These are phyloP conservation scores for Centropristis striata DNA, from an alignment of 2,113 vertebrate species.

Conservation along the genomic window DNA sequence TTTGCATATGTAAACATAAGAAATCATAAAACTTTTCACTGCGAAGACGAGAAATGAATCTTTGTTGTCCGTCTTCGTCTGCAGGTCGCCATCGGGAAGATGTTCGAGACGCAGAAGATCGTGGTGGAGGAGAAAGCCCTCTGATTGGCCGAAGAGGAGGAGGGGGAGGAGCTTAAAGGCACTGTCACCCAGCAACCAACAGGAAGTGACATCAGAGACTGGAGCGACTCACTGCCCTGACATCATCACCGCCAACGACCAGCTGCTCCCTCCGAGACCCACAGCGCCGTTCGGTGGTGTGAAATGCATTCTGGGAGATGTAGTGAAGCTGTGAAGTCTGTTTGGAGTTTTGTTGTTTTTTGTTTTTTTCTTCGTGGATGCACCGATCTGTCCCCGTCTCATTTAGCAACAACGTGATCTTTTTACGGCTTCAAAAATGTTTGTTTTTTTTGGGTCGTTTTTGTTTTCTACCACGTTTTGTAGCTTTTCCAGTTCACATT, in stretches of 20 bases:
- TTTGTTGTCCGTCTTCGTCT: neutral
- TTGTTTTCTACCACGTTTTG: no score
- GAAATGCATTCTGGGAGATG: conserved; percentile 49
- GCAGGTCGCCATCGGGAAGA: conserved; percentile 74
- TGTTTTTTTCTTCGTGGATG: neutral
- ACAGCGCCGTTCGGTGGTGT: conserved; percentile 2
- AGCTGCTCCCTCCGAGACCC: neutral
- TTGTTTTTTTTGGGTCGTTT: no score
- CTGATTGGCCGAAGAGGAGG: neutral
- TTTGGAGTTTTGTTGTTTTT: neutral
- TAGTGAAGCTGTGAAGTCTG: conserved; percentile 6
- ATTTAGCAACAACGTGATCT: no score
- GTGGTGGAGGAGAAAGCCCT: conserved; percentile 61
- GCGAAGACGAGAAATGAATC: no score
- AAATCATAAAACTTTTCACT: no score
- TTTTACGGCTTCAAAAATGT: no score
- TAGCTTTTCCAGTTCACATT: no score
- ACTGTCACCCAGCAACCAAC: conserved; percentile 18
- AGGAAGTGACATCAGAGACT: conserved; percentile 20
- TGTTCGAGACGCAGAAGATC: conserved; percentile 72
- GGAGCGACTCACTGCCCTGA: neutral
- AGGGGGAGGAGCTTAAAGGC: neutral
- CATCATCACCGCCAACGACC: neutral
- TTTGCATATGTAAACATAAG: no score
- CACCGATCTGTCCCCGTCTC: neutral